phyloP scores from a whole-genome alignment of 2,888 invertebrate species.

The Drosophila niveifrons region DNA sequence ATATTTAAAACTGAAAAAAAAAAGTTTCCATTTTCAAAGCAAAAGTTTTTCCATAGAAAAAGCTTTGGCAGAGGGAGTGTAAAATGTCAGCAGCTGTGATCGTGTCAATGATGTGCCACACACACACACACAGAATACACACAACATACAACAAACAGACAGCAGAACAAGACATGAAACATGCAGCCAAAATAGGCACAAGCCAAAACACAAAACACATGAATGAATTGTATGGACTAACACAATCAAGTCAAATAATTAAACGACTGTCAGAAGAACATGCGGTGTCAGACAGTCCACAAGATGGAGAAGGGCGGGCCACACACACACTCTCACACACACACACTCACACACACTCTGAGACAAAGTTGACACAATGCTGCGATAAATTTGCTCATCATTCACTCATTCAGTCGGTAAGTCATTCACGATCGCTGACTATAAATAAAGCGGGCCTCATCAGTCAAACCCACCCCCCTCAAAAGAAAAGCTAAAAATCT shows the following conservation, averaged over 20 bases:
- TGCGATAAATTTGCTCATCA: slow-evolving; percentile 82
- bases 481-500: slow-evolving; percentile 11
- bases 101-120: slow-evolving; percentile 67
- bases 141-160: slow-evolving; percentile 9
- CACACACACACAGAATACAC: slow-evolving; percentile 25
- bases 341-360: slow-evolving; percentile 57
- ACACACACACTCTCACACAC: slow-evolving; percentile 43
- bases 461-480: slow-evolving; percentile 55
- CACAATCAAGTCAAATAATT: slow-evolving; percentile 77
- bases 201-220: slow-evolving; percentile 55
- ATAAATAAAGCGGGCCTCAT: slow-evolving; percentile 80
- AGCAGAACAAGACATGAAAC: slow-evolving; percentile 48
- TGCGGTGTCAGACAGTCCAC: slow-evolving; percentile 49
- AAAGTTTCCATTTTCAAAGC: slow-evolving; percentile 5
- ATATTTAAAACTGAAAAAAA: not conserved
- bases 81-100: slow-evolving; percentile 64
- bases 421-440: slow-evolving; percentile 76
- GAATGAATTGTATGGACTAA: slow-evolving; percentile 60
- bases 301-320: slow-evolving; percentile 4
- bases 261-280: slow-evolving; percentile 76
- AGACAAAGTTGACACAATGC: slow-evolving; percentile 76
- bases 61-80: slow-evolving; percentile 37
- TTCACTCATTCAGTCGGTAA: slow-evolving; percentile 79
- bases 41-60: not conserved
- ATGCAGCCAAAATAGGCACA: slow-evolving; percentile 58